Conservation (phyloP, 2,113 vertebrate species). For the Galbula dea region DNA sequence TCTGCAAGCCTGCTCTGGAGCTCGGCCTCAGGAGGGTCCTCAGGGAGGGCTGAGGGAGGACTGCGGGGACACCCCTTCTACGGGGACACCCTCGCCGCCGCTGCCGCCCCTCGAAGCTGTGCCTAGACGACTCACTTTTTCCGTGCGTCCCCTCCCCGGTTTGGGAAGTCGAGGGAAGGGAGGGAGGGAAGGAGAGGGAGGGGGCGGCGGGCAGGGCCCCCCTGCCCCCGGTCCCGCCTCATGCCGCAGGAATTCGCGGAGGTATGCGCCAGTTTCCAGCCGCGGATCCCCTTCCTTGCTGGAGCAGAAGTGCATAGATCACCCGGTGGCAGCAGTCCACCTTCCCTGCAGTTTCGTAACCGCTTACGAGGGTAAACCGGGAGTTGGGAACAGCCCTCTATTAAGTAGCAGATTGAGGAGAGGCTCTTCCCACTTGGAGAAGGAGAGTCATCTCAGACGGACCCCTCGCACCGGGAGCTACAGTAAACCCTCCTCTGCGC, state of each 20-base stretch:
- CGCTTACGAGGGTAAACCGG: conserved; percentile 80
- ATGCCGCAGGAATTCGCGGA: conserved; percentile 85
- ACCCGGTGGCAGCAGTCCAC: conserved; percentile 79
- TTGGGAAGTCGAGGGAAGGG: conserved; percentile 5
- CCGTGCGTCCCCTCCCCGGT: background rate
- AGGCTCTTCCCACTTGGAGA: conserved; percentile 85
- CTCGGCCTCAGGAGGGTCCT: background rate
- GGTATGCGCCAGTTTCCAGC: conserved; percentile 84
- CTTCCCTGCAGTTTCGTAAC: conserved; percentile 87
- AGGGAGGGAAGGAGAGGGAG: background rate
- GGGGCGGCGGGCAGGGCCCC: background rate
- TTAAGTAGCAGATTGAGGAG: conserved; percentile 88
- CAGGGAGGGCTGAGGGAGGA: background rate
- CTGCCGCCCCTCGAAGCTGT: background rate
- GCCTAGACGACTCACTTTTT: background rate
- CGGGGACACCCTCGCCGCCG: background rate
- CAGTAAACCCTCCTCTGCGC: background rate
- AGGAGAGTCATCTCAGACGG: conserved; percentile 76
- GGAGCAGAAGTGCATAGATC: conserved; percentile 77
- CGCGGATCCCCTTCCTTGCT: conserved; percentile 75
- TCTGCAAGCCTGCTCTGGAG: background rate
- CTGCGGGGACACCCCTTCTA: background rate
- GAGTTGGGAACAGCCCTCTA: conserved; percentile 88
- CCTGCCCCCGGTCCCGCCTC: conserved; percentile 74
- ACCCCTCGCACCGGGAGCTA: conserved; percentile 57